phyloP scores from a whole-genome alignment of 2,888 invertebrate genomes.

The Coenonympha glycerion region DNA sequence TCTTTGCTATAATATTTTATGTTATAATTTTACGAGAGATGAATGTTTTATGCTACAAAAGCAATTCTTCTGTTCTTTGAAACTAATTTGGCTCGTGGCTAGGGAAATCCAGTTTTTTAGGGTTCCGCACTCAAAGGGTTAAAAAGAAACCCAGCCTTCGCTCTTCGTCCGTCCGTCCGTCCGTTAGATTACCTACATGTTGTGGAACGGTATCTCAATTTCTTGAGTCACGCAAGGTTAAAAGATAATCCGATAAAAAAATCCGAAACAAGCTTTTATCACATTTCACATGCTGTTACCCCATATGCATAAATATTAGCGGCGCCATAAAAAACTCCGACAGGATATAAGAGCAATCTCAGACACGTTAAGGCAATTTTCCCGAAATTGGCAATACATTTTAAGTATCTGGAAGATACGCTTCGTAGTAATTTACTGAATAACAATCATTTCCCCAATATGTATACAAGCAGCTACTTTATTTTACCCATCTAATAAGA shows the following conservation, averaged over 20 bases:
- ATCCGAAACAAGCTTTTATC: background rate
- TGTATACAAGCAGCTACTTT: background rate
- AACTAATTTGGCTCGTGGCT: no score
- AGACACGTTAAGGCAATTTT: constrained; percentile 5
- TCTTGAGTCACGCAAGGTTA: no score
- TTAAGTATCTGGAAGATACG: constrained; percentile 7
- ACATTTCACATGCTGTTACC: background rate
- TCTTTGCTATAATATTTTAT: background rate
- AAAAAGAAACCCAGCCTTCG: no score
- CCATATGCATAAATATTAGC: background rate
- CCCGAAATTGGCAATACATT: constrained; percentile 7
- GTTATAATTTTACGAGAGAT: background rate
- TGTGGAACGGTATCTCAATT: no score
- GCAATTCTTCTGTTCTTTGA: background rate
- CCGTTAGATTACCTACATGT: no score
- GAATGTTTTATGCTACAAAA: background rate
- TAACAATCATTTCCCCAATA: constrained; percentile 5
- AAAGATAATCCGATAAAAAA: background rate
- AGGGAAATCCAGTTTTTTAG: no score
- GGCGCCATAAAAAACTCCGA: constrained; percentile 2
- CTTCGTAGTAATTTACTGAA: constrained; percentile 2
- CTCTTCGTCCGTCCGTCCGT: no score
- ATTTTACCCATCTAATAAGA: background rate
- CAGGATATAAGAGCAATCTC: constrained; percentile 2
- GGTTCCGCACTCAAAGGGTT: no score